A percentile compares a stretch with the other conserved stretches of the same genome.
Evolutionary conservation across 2,888 invertebrate species (phyloP).

Genomic region (Nephrocerus scutellatus): DNA sequence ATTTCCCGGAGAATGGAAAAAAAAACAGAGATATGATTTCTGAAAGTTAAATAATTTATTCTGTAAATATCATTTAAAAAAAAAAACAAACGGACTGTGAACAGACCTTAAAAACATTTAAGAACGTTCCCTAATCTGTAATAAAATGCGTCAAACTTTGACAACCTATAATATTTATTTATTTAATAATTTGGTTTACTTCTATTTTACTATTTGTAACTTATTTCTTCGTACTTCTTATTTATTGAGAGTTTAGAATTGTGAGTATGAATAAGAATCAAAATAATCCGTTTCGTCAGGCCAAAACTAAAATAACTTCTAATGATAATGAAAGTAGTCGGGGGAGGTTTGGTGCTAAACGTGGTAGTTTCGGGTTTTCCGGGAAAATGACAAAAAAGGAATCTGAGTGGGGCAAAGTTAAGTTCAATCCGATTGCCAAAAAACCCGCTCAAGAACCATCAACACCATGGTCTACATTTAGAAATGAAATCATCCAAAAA

Average conservation of each 20-base stretch:
- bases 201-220: too few relatives aligned
- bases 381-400: slow-evolving; percentile 14
- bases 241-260: too few relatives aligned
- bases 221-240: too few relatives aligned
- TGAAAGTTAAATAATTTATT: too few relatives aligned
- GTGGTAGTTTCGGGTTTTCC: background rate
- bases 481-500: slow-evolving; percentile 30
- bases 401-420: slow-evolving; percentile 30
- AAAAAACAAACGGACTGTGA: too few relatives aligned
- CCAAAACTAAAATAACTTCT: too few relatives aligned
- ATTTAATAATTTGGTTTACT: too few relatives aligned
- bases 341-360: slow-evolving; percentile 6
- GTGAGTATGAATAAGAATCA: too few relatives aligned
- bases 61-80: too few relatives aligned
- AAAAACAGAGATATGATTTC: too few relatives aligned
- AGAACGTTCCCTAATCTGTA: background rate
- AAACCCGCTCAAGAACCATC: slow-evolving; percentile 22
- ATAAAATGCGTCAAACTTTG: background rate
- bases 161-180: background rate
- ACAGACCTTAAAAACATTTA: background rate
- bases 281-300: slow-evolving; percentile 1
- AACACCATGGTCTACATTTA: slow-evolving; percentile 38
- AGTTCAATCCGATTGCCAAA: slow-evolving; percentile 28
- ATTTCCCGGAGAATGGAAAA: too few relatives aligned
- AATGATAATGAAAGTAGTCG: too few relatives aligned